Evolutionary conservation across 2,797 vertebrate species (phyloP).

Genomic region (Coregonus ussuriensis): DNA sequence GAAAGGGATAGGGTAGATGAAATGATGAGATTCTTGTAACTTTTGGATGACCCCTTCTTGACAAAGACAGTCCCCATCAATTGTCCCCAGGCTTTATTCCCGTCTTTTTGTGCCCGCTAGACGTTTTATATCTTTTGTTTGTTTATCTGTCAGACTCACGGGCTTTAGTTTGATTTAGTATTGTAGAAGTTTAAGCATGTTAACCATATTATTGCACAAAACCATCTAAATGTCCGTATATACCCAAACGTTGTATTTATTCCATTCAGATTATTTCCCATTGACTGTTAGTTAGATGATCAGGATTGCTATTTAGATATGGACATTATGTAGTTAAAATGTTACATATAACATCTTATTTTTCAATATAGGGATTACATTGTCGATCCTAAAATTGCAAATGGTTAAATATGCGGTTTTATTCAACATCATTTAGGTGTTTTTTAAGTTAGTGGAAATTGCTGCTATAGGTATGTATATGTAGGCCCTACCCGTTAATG

Average conservation of each 20-base stretch:
- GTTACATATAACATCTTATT: conserved; percentile 5
- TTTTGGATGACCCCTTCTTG: conserved; percentile 94
- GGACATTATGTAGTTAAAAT: conserved; percentile 1
- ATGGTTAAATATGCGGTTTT: conserved; percentile 36
- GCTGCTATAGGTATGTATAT: conserved; percentile 84
- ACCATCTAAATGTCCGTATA: not conserved
- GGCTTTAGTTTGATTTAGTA: conserved; percentile 53
- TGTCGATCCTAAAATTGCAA: conserved; percentile 9
- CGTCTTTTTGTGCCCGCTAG: conserved; percentile 74
- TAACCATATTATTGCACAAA: conserved; percentile 24
- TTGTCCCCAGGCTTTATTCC: conserved; percentile 78
- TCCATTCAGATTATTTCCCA: not conserved
- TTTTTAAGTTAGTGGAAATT: conserved; percentile 83
- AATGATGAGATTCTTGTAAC: conserved; percentile 93
- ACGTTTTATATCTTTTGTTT: conserved; percentile 79
- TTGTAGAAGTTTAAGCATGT: conserved; percentile 45
- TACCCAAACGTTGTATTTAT: not conserved
- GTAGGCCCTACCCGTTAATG: conserved; percentile 84
- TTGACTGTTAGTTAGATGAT: not conserved
- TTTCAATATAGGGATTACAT: not conserved
- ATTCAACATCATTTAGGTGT: conserved; percentile 74
- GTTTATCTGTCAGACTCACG: conserved; percentile 69
- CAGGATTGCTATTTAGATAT: not conserved
- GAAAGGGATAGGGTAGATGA: conserved; percentile 72
- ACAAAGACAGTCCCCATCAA: conserved; percentile 92